These are phyloP conservation scores for Agrotis segetum DNA, from an alignment of 2,888 invertebrate species.

Conservation along the genomic window DNA sequence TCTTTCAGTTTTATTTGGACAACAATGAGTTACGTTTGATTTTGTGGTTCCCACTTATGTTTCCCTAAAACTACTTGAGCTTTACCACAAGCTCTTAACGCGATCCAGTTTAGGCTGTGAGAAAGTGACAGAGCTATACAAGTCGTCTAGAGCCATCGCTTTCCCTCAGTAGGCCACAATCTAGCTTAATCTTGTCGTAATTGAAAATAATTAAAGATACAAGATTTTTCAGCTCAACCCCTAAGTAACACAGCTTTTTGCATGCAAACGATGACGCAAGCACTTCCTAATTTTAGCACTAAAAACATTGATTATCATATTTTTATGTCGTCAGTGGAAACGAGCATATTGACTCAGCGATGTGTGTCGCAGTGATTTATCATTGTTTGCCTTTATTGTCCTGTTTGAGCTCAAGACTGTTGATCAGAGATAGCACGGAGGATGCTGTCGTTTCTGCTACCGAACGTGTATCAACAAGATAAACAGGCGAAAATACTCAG, in stretches of 20 bases:
- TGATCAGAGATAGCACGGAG: conserved; percentile 71
- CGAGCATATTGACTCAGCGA: conserved; percentile 72
- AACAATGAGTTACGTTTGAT: not conserved
- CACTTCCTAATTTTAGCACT: not conserved
- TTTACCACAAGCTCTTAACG: no score
- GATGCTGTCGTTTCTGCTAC: conserved; percentile 70
- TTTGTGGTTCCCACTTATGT: not conserved
- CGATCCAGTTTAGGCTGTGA: no score
- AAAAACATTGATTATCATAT: conserved; percentile 43
- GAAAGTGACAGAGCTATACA: no score
- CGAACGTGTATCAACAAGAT: conserved; percentile 66
- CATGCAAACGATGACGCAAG: not conserved
- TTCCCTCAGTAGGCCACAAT: no score
- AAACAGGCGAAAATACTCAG: conserved; percentile 35
- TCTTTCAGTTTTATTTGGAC: not conserved
- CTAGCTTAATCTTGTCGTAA: not conserved
- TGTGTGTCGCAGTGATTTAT: conserved; percentile 71
- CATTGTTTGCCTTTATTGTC: conserved; percentile 67
- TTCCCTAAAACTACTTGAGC: not conserved
- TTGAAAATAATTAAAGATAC: not conserved
- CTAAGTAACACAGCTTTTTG: not conserved
- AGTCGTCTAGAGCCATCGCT: no score
- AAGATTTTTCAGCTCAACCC: not conserved
- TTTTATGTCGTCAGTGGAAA: conserved; percentile 47
- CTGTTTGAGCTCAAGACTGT: conserved; percentile 65